phyloP scores from a whole-genome alignment of 2,797 vertebrate species.

The Lutjanus argentimaculatus region DNA sequence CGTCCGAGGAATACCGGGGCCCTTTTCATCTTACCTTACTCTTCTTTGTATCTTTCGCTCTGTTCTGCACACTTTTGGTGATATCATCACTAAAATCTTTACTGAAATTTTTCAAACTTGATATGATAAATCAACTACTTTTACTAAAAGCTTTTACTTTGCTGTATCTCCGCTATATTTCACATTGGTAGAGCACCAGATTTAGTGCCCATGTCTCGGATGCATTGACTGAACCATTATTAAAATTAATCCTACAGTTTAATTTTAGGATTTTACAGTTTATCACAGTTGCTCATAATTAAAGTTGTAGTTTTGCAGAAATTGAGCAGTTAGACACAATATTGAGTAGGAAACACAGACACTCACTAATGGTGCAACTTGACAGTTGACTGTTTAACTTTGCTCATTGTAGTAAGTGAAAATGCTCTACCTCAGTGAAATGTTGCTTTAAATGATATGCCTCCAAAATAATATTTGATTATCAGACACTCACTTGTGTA shows the following conservation, averaged over 20 bases:
- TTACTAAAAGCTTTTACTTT: conserved; percentile 30
- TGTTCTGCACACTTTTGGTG: conserved; percentile 24
- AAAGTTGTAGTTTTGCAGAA: neutral
- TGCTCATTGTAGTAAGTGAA: neutral
- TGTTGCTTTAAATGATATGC: conserved; percentile 31
- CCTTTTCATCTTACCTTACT: conserved; percentile 20
- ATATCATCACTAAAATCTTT: conserved; percentile 35
- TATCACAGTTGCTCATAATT: neutral
- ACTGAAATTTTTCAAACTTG: conserved; percentile 32
- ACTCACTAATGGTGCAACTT: neutral
- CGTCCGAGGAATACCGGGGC: conserved; percentile 74
- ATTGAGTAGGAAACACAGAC: neutral
- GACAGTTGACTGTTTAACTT: too few species aligned
- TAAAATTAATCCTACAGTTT: neutral
- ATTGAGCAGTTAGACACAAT: neutral
- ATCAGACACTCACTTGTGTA: neutral
- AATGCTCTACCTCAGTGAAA: conserved; percentile 44
- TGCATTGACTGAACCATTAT: neutral
- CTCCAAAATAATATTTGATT: conserved; percentile 7
- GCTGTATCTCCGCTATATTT: conserved; percentile 29
- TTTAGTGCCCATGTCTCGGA: neutral
- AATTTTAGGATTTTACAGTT: neutral
- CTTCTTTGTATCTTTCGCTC: conserved; percentile 23
- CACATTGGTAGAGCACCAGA: conserved; percentile 17
- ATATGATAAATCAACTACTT: conserved; percentile 10